A percentile compares a stretch with the other conserved stretches of the same genome.
phyloP scores from a whole-genome alignment of 2,888 invertebrate species.

The Drosophila stalkeri region DNA sequence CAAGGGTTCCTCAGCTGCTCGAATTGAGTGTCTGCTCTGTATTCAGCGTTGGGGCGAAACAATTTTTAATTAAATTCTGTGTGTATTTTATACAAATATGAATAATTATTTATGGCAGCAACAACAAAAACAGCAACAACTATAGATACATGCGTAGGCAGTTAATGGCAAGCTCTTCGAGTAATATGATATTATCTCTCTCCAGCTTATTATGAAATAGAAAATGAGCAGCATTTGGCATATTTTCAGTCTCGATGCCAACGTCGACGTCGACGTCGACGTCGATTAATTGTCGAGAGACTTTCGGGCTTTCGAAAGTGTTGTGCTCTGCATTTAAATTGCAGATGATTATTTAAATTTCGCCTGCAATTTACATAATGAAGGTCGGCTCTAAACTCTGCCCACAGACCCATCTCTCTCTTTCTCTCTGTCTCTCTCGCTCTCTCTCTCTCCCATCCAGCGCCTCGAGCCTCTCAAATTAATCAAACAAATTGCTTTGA shows the following conservation, averaged over 20 bases:
- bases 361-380: conserved; percentile 80
- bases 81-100: conserved; percentile 81
- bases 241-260: conserved; percentile 60
- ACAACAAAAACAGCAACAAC: conserved; percentile 27
- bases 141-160: conserved; percentile 54
- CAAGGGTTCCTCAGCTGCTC: conserved; percentile 17
- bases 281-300: conserved; percentile 73
- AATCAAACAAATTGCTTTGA: conserved; percentile 77
- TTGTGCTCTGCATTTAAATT: conserved; percentile 78
- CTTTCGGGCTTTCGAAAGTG: conserved; percentile 61
- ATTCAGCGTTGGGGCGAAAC: conserved; percentile 47
- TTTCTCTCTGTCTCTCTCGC: no score
- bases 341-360: conserved; percentile 81
- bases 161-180: conserved; percentile 66
- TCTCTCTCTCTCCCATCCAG: neutral
- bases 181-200: conserved; percentile 70
- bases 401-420: neutral
- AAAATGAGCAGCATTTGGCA: conserved; percentile 79
- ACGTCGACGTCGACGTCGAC: conserved; percentile 31
- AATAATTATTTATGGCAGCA: conserved; percentile 81
- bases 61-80: conserved; percentile 82
- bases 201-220: conserved; percentile 52
- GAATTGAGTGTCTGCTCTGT: conserved; percentile 15
- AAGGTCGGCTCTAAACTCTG: conserved; percentile 59
- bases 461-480: conserved; percentile 49